phyloP scores from a whole-genome alignment of 2,113 vertebrate genomes.

The Sander lucioperca region DNA sequence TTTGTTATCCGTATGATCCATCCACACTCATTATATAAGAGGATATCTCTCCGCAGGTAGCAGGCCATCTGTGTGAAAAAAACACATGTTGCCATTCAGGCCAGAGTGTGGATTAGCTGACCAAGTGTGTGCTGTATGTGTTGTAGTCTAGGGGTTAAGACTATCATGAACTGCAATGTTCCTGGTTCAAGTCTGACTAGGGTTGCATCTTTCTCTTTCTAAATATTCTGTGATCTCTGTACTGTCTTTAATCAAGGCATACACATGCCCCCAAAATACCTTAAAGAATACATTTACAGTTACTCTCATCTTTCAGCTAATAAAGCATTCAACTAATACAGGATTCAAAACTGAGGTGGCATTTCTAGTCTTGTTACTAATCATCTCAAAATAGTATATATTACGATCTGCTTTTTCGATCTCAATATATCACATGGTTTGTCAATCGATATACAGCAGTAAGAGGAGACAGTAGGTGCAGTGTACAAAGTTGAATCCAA shows the following conservation, averaged over 20 bases:
- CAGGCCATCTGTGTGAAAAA: constrained; percentile 61
- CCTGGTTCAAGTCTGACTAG: not conserved
- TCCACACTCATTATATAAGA: constrained; percentile 66
- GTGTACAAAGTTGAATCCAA: too few species aligned
- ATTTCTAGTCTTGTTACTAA: not conserved
- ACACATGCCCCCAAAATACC: not conserved
- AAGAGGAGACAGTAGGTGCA: too few species aligned
- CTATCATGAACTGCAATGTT: not conserved
- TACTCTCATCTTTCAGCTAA: not conserved
- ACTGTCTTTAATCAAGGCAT: not conserved
- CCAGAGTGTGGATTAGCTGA: constrained; percentile 23
- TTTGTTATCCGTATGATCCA: constrained; percentile 66
- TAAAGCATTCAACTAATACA: not conserved
- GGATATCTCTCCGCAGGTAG: constrained; percentile 65
- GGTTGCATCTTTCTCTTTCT: not conserved
- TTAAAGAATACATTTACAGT: not conserved
- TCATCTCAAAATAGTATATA: not conserved
- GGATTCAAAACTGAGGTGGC: not conserved
- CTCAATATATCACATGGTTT: not conserved
- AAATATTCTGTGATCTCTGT: not conserved
- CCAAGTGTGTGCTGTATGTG: not conserved
- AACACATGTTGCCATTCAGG: constrained; percentile 31
- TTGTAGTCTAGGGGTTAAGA: not conserved
- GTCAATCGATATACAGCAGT: too few species aligned
- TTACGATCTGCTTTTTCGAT: not conserved